Percentiles rank a stretch among this genome's conserved stretches.
Conservation (phyloP, 2,888 invertebrate genomes). For the Acrobasis suavella region DNA sequence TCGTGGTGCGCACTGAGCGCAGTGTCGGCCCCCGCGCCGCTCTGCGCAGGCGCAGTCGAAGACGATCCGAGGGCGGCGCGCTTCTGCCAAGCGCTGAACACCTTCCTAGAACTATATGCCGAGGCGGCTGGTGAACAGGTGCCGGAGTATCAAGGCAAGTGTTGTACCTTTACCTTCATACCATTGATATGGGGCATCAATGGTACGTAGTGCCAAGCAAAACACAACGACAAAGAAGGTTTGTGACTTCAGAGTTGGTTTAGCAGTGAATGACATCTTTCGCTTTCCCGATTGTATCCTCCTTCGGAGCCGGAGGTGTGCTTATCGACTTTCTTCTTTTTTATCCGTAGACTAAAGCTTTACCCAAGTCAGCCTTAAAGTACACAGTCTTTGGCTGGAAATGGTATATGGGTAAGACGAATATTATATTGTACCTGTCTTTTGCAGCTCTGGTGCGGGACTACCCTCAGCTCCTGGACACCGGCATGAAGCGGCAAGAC, state of each 20-base stretch:
- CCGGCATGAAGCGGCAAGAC: constrained; percentile 92
- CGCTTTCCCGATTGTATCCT: no score
- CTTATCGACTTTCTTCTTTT: no score
- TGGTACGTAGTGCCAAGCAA: no score
- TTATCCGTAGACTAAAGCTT: no score
- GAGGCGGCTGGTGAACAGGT: constrained; percentile 84
- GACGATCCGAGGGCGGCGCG: constrained; percentile 85
- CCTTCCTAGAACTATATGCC: constrained; percentile 84
- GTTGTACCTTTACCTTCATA: background rate
- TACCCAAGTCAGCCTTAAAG: no score
- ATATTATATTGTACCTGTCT: background rate
- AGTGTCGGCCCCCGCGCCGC: constrained; percentile 71
- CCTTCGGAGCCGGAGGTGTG: no score
- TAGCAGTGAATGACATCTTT: no score
- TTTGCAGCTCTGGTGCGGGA: constrained; percentile 70
- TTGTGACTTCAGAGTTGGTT: no score
- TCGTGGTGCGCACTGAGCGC: constrained; percentile 54
- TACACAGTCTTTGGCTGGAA: no score
- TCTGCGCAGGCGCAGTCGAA: constrained; percentile 83
- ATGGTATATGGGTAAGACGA: no score
- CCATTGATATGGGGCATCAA: no score
- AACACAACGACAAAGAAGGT: no score
- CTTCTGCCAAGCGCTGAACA: constrained; percentile 86
- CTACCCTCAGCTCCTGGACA: constrained; percentile 82
- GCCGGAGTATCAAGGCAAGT: constrained; percentile 74